Percentiles rank a stretch among this genome's conserved stretches.
Conservation (phyloP, 2,113 vertebrate species). For the Hystrix brachyura region DNA sequence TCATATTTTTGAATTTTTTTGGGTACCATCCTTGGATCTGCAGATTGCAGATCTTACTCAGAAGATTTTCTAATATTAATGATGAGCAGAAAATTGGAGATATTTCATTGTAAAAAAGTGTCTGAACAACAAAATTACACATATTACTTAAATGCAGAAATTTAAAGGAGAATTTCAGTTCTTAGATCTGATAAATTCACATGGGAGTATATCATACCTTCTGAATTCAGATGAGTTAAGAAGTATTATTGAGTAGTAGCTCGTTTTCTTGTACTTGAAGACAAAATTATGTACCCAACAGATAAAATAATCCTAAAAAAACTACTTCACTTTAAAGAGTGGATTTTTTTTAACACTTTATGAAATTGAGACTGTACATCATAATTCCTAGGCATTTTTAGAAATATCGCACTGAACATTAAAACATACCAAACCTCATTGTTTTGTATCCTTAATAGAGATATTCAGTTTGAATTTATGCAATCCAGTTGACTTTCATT, state of each 20-base stretch:
- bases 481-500: not conserved
- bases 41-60: not conserved
- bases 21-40: not conserved
- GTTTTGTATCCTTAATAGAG: not conserved
- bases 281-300: not conserved
- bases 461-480: not conserved
- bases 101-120: not conserved
- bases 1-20: constrained; percentile 13
- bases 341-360: not conserved
- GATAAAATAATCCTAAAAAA: not conserved
- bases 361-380: not conserved
- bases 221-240: not conserved
- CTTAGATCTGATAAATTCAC: not conserved
- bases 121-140: not conserved
- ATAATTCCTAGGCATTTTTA: not conserved
- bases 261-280: not conserved
- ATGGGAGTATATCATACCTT: not conserved
- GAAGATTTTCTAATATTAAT: not conserved
- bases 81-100: not conserved
- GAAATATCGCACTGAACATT: not conserved
- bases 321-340: not conserved
- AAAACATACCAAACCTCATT: not conserved
- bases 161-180: not conserved
- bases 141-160: not conserved
- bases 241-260: not conserved